Evolutionary conservation across 2,888 invertebrate species (phyloP).

Genomic region (Epiblema foenella): DNA sequence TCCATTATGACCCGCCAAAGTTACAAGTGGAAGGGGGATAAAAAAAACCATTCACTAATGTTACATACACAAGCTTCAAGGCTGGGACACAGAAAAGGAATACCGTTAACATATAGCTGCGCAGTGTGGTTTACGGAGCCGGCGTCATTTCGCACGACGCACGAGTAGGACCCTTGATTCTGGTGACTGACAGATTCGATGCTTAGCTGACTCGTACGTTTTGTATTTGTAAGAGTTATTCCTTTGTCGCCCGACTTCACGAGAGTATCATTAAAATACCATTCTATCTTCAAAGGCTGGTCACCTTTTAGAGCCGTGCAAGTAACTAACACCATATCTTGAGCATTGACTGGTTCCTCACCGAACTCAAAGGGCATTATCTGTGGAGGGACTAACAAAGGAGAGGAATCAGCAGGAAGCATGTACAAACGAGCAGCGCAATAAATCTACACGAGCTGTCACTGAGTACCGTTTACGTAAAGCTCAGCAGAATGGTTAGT

Average conservation of each 20-base stretch:
- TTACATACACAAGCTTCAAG: conserved; percentile 52
- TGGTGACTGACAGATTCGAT: conserved; percentile 85
- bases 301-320: conserved; percentile 90
- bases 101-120: conserved; percentile 88
- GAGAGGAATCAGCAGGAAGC: conserved; percentile 52
- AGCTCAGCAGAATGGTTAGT: conserved; percentile 83
- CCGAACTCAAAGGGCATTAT: conserved; percentile 91
- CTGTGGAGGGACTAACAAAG: conserved; percentile 89
- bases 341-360: conserved; percentile 88
- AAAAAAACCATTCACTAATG: conserved; percentile 56
- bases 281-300: conserved; percentile 87
- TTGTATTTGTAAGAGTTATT: conserved; percentile 69
- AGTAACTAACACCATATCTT: conserved; percentile 88
- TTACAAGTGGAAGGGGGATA: conserved; percentile 59
- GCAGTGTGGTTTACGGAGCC: conserved; percentile 86
- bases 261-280: conserved; percentile 87
- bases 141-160: conserved; percentile 86
- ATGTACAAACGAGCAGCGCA: conserved; percentile 31
- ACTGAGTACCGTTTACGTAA: conserved; percentile 73
- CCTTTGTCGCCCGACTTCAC: conserved; percentile 72
- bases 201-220: conserved; percentile 83
- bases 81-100: conserved; percentile 49
- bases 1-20: conserved; percentile 80
- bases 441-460: conserved; percentile 19
- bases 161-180: conserved; percentile 87